Conservation (phyloP, 2,888 invertebrate species). For the Mythimna lalbum region DNA sequence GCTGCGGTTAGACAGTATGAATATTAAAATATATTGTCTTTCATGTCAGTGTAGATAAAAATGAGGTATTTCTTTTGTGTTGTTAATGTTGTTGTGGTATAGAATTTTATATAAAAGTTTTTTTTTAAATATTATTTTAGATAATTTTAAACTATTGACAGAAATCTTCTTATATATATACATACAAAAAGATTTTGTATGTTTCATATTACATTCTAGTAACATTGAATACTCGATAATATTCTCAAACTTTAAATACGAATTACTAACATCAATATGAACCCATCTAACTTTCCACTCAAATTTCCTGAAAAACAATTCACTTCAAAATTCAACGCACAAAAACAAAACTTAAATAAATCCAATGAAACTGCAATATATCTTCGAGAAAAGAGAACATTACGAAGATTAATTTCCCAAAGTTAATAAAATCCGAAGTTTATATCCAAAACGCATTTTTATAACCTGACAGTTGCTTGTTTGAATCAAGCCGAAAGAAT, state of each 20-base stretch:
- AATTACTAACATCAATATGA: not conserved
- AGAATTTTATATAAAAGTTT: not conserved
- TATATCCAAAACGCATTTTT: conserved; percentile 49
- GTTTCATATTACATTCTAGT: no score
- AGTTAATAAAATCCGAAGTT: conserved; percentile 43
- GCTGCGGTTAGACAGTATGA: conserved; percentile 11
- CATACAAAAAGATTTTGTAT: no score
- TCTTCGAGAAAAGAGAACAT: conserved; percentile 17
- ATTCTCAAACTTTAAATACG: not conserved
- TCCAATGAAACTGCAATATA: conserved; percentile 16
- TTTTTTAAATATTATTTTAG: no score
- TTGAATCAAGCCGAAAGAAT: conserved; percentile 48
- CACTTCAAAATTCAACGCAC: not conserved
- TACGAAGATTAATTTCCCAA: conserved; percentile 35
- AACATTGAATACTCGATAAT: not conserved
- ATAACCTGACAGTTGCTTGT: conserved; percentile 62
- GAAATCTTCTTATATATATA: not conserved
- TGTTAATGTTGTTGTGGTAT: not conserved
- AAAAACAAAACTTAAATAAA: not conserved
- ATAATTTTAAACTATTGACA: not conserved
- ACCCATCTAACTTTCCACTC: not conserved
- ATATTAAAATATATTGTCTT: conserved; percentile 39
- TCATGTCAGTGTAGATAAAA: conserved; percentile 22
- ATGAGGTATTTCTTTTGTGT: conserved; percentile 3
- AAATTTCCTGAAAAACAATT: conserved; percentile 6